Conservation (phyloP, 1,140 invertebrate genomes). For the Drosophila tropicalis region DNA sequence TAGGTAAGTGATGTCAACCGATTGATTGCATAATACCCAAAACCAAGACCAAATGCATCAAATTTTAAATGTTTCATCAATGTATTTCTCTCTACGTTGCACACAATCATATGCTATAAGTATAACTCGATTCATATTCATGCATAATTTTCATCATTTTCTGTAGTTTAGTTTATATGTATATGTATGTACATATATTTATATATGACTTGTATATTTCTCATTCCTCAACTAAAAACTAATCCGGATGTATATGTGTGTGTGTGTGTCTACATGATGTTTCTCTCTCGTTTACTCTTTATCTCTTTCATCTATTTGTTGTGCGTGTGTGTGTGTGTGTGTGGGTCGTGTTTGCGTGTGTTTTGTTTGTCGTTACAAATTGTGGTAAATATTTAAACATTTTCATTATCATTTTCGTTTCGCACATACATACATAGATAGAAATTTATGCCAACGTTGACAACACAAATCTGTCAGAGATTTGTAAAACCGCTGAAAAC, state of each 20-base stretch:
- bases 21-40: constrained; percentile 15
- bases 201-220: constrained; percentile 28
- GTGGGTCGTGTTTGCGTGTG: constrained; percentile 16
- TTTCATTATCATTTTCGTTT: constrained; percentile 72
- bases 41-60: constrained; percentile 25
- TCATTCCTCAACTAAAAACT: constrained; percentile 28
- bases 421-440: constrained; percentile 19
- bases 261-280: constrained; percentile 21
- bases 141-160: constrained; percentile 43
- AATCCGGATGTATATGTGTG: constrained; percentile 14
- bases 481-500: constrained; percentile 74
- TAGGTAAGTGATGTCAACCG: constrained; percentile 52
- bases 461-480: constrained; percentile 71
- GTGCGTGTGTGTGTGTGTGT: constrained; percentile 28
- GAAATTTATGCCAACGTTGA: constrained; percentile 42
- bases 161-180: constrained; percentile 46
- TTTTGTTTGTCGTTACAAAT: constrained; percentile 63
- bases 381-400: constrained; percentile 79
- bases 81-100: constrained; percentile 57
- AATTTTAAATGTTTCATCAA: constrained; percentile 57
- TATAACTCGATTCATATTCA: constrained; percentile 21
- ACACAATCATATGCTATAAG: constrained; percentile 22
- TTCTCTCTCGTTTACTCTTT: background rate
- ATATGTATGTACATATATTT: background rate
- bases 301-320: constrained; percentile 18